These are phyloP conservation scores for Scolopax bukidnonensis DNA, from an alignment of 2,797 vertebrate species.

Conservation along the genomic window DNA sequence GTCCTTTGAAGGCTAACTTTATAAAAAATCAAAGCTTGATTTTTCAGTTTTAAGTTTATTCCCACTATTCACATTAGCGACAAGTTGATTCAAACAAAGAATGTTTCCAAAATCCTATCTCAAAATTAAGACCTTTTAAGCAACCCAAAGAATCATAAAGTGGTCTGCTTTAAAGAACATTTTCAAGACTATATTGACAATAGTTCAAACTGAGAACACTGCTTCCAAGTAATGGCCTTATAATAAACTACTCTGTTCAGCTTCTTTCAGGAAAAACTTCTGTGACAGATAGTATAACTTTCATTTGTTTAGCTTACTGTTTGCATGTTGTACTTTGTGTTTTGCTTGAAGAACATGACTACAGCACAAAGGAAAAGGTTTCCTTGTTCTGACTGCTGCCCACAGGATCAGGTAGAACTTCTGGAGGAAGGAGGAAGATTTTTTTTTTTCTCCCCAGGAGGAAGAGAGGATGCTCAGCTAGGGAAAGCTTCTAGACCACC, in stretches of 20 bases:
- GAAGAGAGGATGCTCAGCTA: neutral
- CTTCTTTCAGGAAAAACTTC: neutral
- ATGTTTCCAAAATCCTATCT: neutral
- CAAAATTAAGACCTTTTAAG: neutral
- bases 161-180: neutral
- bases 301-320: conserved; percentile 45
- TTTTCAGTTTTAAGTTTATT: neutral
- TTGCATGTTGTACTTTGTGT: conserved; percentile 45
- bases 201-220: neutral
- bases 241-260: neutral
- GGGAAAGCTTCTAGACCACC: neutral
- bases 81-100: neutral
- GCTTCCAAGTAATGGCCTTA: neutral
- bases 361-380: conserved; percentile 53
- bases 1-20: neutral
- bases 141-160: neutral
- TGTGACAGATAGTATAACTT: neutral
- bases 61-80: neutral
- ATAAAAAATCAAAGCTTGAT: neutral
- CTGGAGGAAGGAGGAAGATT: conserved; percentile 55
- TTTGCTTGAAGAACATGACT: conserved; percentile 63
- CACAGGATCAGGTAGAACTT: conserved; percentile 39
- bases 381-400: conserved; percentile 53
- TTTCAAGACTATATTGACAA: neutral
- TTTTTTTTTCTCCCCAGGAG: neutral